Conservation (phyloP, 2,113 vertebrate species). For the Andinoacara biseriatus region DNA sequence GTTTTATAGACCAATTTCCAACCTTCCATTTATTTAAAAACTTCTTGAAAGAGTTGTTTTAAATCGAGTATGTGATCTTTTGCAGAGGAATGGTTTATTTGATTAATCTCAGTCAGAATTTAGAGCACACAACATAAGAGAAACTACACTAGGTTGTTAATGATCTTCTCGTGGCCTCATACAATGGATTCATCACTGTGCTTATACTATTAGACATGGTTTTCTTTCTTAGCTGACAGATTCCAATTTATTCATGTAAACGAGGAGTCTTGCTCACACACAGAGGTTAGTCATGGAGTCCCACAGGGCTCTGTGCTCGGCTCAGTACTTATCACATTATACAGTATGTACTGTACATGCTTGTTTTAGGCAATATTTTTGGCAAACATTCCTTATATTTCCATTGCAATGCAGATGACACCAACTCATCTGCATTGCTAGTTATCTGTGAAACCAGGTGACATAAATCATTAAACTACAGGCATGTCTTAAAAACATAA, state of each 20-base stretch:
- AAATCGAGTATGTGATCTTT: neutral
- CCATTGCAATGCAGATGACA: neutral
- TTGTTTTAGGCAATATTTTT: neutral
- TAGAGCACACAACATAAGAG: neutral
- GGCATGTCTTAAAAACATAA: neutral
- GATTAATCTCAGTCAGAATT: neutral
- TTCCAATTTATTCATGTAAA: no score
- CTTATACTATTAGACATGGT: no score
- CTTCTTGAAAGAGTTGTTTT: neutral
- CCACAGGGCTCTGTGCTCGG: neutral
- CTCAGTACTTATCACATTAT: neutral
- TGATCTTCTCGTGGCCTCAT: no score
- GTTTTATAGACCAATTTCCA: neutral
- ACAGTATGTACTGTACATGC: neutral
- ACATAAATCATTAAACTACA: neutral
- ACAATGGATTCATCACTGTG: no score
- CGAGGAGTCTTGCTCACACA: no score
- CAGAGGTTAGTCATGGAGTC: no score
- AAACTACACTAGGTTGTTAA: neutral
- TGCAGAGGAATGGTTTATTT: neutral
- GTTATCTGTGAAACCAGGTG: neutral
- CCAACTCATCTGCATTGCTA: neutral
- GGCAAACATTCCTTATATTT: neutral
- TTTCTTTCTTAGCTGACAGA: no score
- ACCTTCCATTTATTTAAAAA: neutral